These are phyloP conservation scores for Petrophora chlorosata DNA, from an alignment of 2,888 invertebrate genomes.

Conservation along the genomic window DNA sequence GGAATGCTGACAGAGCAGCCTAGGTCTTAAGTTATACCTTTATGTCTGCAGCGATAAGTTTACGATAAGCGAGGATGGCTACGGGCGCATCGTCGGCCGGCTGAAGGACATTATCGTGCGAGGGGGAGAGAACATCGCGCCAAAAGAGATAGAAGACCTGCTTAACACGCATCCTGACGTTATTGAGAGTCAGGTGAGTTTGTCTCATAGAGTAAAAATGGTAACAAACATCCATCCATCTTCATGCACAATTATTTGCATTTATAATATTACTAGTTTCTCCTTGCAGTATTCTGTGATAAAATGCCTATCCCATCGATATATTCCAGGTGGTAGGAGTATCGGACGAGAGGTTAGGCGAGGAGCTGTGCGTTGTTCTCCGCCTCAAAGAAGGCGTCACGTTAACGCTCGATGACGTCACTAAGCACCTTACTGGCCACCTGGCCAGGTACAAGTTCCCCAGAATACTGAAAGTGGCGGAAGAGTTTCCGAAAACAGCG, in stretches of 20 bases:
- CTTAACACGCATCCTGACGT: conserved; percentile 89
- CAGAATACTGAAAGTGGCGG: conserved; percentile 85
- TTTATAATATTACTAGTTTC: too few species aligned
- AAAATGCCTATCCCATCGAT: too few species aligned
- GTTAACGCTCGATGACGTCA: conserved; percentile 83
- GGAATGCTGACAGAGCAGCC: too few species aligned
- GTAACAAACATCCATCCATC: too few species aligned
- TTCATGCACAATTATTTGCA: too few species aligned
- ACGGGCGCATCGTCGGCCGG: conserved; percentile 88
- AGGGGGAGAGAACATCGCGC: conserved; percentile 93
- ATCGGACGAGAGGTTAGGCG: conserved; percentile 89
- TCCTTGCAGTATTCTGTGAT: too few species aligned
- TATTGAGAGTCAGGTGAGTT: conserved; percentile 87
- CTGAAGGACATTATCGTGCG: conserved; percentile 91
- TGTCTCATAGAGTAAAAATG: too few species aligned
- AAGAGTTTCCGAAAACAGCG: conserved; percentile 90
- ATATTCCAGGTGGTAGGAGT: conserved; percentile 88
- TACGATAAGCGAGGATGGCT: conserved; percentile 86
- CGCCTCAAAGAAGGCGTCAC: conserved; percentile 80
- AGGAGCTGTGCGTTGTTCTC: conserved; percentile 89
- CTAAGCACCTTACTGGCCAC: conserved; percentile 85
- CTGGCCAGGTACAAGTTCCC: conserved; percentile 93
- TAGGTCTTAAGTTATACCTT: too few species aligned
- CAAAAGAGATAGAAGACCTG: conserved; percentile 91
- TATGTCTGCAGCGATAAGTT: conserved; percentile 86